Evolutionary conservation across 2,888 invertebrate genomes (phyloP).

Genomic region (Syrista parreyssii): DNA sequence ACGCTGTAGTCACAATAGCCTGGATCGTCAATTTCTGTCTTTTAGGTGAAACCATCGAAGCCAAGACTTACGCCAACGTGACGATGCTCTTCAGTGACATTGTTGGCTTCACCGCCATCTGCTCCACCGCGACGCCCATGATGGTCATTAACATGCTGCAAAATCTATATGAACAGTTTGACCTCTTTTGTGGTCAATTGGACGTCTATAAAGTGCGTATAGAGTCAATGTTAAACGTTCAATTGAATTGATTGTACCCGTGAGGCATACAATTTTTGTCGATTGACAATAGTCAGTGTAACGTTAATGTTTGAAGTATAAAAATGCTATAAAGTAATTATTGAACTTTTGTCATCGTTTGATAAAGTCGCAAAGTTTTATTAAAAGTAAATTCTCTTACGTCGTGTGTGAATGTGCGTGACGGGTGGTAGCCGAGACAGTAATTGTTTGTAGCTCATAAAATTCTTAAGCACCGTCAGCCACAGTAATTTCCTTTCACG

Average conservation of each 20-base stretch:
- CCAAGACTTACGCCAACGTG: conserved; percentile 92
- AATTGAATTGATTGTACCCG: not conserved
- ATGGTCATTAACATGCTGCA: conserved; percentile 96
- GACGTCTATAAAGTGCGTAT: conserved; percentile 90
- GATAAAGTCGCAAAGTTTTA: no score
- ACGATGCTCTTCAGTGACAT: conserved; percentile 97
- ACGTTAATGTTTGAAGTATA: not conserved
- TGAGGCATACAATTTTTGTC: not conserved
- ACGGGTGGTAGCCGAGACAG: not conserved
- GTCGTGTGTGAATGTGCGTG: not conserved
- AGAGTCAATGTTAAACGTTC: not conserved
- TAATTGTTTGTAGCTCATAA: not conserved
- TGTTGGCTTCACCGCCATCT: conserved; percentile 96
- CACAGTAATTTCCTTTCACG: not conserved
- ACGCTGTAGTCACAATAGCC: not conserved
- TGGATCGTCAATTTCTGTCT: conserved; percentile 13
- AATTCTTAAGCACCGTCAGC: not conserved
- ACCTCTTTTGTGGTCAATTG: conserved; percentile 89
- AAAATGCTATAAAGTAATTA: no score
- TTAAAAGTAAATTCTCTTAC: not conserved
- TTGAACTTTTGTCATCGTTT: no score
- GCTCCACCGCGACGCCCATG: conserved; percentile 94
- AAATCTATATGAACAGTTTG: conserved; percentile 92
- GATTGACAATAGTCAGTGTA: not conserved
- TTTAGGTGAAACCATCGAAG: conserved; percentile 88